These are phyloP conservation scores for Phylloscopus collybita DNA, from an alignment of 2,797 vertebrate species.

Conservation along the genomic window DNA sequence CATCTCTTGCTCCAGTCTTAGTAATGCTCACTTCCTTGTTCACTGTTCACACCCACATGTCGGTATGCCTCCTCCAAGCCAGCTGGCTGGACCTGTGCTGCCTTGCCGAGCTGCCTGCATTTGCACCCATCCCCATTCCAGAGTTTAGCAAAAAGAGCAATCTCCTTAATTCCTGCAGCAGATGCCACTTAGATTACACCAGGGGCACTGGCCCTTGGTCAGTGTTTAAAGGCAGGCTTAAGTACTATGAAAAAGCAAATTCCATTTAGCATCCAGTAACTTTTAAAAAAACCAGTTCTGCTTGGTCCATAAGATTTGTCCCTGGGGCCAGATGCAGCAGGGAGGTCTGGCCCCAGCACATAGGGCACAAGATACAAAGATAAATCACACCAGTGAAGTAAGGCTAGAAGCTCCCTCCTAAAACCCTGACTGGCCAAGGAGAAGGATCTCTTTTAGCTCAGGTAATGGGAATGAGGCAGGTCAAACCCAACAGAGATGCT, in stretches of 20 bases:
- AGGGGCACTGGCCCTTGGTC: background rate
- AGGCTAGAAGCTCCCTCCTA: background rate
- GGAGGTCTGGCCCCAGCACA: background rate
- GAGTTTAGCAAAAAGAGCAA: background rate
- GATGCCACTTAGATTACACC: background rate
- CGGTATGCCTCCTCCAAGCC: background rate
- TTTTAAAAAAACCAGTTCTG: background rate
- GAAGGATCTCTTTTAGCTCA: background rate
- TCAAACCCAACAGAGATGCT: background rate
- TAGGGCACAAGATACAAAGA: background rate
- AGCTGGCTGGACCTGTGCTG: background rate
- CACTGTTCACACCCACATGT: background rate
- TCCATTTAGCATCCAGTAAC: background rate
- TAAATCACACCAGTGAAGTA: background rate
- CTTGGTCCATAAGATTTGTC: conserved; percentile 25
- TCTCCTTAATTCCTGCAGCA: background rate
- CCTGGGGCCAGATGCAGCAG: background rate
- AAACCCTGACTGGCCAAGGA: background rate
- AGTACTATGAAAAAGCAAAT: background rate
- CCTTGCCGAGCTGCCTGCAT: background rate
- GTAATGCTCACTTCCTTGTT: background rate
- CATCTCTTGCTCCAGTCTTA: background rate
- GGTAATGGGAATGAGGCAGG: background rate
- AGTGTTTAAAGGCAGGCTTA: background rate
- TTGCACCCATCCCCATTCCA: background rate